Evolutionary conservation across 2,113 vertebrate genomes (phyloP).

Genomic region (Podarcis cretensis): DNA sequence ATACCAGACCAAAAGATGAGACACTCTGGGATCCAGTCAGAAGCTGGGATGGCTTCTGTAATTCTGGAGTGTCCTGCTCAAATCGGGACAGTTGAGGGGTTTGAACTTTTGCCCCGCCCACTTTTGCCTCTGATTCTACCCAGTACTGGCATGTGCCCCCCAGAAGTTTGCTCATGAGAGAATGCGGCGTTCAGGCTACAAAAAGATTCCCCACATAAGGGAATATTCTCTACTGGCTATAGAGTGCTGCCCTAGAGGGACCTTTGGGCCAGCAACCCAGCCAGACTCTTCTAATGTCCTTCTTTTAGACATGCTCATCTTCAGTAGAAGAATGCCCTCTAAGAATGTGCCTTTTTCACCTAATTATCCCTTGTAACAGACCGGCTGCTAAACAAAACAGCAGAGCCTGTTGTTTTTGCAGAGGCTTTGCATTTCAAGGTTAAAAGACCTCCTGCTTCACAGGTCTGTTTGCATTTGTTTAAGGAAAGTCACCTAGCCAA

Average conservation of each 20-base stretch:
- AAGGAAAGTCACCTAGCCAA: neutral
- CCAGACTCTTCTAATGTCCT: neutral
- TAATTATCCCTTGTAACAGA: neutral
- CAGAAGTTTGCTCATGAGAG: too few relatives aligned
- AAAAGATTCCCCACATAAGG: too few relatives aligned
- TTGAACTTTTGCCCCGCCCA: too few relatives aligned
- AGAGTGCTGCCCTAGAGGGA: neutral
- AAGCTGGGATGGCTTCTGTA: too few relatives aligned
- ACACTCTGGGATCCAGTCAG: too few relatives aligned
- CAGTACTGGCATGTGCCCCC: too few relatives aligned
- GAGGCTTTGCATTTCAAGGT: slow-evolving; percentile 11
- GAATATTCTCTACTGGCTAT: neutral
- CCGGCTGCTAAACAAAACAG: slow-evolving; percentile 11
- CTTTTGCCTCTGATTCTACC: too few relatives aligned
- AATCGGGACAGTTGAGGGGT: too few relatives aligned
- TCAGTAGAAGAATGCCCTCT: neutral
- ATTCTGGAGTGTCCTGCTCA: too few relatives aligned
- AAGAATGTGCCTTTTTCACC: neutral
- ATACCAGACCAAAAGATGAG: too few relatives aligned
- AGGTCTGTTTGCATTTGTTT: neutral
- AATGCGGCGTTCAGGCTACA: too few relatives aligned
- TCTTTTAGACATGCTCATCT: neutral
- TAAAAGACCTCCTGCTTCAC: neutral
- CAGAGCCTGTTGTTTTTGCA: slow-evolving; percentile 17
- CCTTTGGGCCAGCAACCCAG: neutral